Base-by-base conservation (phyloP, 2,113 vertebrate species). In the Lepus timidus region DNA sequence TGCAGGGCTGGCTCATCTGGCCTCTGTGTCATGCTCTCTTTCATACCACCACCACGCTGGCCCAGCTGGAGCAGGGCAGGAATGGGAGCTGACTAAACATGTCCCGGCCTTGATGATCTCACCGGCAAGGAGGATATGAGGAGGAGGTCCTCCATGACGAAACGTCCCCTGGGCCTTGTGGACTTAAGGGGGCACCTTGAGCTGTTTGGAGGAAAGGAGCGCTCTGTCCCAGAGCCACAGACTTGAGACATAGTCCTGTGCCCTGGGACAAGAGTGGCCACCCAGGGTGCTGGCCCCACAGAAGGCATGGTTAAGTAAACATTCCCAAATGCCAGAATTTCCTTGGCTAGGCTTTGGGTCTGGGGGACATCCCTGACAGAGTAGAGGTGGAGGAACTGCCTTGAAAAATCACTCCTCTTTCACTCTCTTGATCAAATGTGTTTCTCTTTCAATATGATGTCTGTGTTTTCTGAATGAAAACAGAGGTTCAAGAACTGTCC, bases 131-230 rank as follows among this genome's bases (percentile, higher is more conserved):
- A 95, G 88, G 94, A 92, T 75, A 23, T 92, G 25, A 20, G 93
- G 83, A 27, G 62, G 87, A 74, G 81, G 70, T 36, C 33, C 58
- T 51, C 0, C 0, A 88, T 31, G 65, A 73, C 51, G 8, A 44
- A 29, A 3, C 9, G 81, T 39, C 6, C 74, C 70, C 33, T 2
- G 10, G 51, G n/a, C 65, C 39, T 23, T 1, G 13, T 0, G 2
- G 33, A n/a, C 22, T 20, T 67, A 84, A 91, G 93, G 91, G 95
- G 96, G 78, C 81, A 93, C 58, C 78, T 87, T 88, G 76, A 62
- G 49, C 33, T 64, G 17, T 23, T 65, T 9, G 62, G 65, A 88
- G 74, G 61, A 61, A 36, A 55, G 36, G 16, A 27, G 27, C 1
- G 44, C 11, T 58, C 3, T 5, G 1, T 31, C 52, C 25, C 8